Evolutionary conservation across 1,140 invertebrate genomes (phyloP), one percentile per base, ranked within the genome.

Genomic region (Hestina assimilis): DNA sequence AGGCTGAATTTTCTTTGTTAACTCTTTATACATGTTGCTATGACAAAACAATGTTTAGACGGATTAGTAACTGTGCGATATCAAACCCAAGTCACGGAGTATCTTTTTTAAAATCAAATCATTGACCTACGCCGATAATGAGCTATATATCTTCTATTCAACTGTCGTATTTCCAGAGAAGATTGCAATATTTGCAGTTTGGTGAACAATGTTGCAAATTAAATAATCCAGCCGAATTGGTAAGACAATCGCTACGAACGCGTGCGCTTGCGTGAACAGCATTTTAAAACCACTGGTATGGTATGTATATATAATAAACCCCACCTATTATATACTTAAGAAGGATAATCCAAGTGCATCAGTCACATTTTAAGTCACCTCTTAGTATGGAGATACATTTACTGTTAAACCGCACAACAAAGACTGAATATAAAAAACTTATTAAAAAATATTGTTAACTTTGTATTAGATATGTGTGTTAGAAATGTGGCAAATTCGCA

Each of bases 161-260:
- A 47, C 35, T 51, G 62, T 59, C 69, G 60, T 68, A 63, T 46
- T 77, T 81, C 75, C 67, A 75, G 57, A 51, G 59, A 59, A 60
- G 40, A 43, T 28, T 62, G 45, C 47, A 59, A 28, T 63, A 45
- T 63, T 69, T 76, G 69, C 66, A 68, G 47, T 73, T 72, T 66
- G 47, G 66, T 55, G 69, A 63, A 76, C 77, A 84, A 74, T 78
- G 74, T 80, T 72, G 78, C 77, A 69, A 80, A 77, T 73, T 59
- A 68, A 76, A 72, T 66, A 60, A 63, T 59, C 48, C 45, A 45
- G 58, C 71, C 72, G 63, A 83, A 83, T 78, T 72, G 53, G 72
- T 55, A 67, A 59, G 60, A 66, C 72, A 64, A 69, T 70, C 64
- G 67, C 62, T 65, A 69, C 60, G 66, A 58, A 59, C 66, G 62